Conservation (phyloP, 2,113 vertebrate genomes). For the Rattus rattus region DNA sequence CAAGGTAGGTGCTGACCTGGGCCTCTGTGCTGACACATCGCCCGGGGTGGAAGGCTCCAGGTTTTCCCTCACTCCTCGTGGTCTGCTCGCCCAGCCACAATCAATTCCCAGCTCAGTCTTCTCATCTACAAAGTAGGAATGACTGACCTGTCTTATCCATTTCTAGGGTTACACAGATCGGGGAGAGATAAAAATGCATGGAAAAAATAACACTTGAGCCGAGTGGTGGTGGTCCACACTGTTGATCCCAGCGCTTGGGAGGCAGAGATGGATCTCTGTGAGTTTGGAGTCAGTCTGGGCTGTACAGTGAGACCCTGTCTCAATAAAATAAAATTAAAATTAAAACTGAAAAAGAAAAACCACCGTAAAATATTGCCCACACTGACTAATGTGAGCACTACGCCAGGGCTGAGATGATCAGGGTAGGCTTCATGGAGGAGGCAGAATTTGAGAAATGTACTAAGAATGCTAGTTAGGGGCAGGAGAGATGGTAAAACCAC, state of each 20-base stretch:
- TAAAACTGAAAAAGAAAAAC: not conserved
- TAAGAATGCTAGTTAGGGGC: not conserved
- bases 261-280: not conserved
- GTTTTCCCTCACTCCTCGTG: not conserved
- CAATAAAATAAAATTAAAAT: not conserved
- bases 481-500: not conserved
- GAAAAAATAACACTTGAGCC: not conserved
- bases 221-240: not conserved
- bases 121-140: conserved; percentile 17
- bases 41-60: not conserved
- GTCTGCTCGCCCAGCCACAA: not conserved
- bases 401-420: not conserved
- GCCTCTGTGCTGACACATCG: not conserved
- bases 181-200: not conserved
- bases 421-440: not conserved
- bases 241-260: not conserved
- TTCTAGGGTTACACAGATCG: not conserved
- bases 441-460: not conserved
- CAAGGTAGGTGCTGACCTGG: conserved; percentile 88
- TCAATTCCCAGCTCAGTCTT: not conserved
- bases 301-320: not conserved
- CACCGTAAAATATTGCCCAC: not conserved
- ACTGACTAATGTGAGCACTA: not conserved
- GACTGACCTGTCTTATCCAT: not conserved
- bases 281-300: not conserved